Evolutionary conservation across 2,113 vertebrate species (phyloP).

Genomic region (Cebus imitator): DNA sequence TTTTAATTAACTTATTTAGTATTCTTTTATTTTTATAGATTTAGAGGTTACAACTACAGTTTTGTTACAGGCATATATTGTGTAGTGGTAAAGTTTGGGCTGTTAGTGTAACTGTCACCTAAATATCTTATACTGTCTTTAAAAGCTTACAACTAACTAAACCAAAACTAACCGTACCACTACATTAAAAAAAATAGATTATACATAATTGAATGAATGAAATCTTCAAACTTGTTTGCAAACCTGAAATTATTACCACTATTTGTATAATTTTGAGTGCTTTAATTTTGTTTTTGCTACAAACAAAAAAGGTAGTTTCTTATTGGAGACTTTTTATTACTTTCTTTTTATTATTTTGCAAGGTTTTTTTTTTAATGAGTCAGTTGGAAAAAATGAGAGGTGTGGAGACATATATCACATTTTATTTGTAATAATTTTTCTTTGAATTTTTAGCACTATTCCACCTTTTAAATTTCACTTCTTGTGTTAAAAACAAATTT

Average conservation of each 20-base stretch:
- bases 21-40: not conserved
- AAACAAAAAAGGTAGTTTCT: not conserved
- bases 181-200: not conserved
- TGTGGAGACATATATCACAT: conserved; percentile 52
- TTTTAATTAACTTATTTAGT: not conserved
- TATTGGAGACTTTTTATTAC: not conserved
- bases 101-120: not conserved
- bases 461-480: conserved; percentile 70
- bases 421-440: conserved; percentile 67
- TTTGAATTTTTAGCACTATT: conserved; percentile 73
- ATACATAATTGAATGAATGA: not conserved
- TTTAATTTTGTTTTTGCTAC: not conserved
- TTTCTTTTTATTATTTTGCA: conserved; percentile 4
- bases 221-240: not conserved
- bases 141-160: not conserved
- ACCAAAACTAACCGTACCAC: not conserved
- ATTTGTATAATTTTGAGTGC: not conserved
- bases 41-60: not conserved
- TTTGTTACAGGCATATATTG: not conserved
- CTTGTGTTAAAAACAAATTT: conserved; percentile 74
- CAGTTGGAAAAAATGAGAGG: not conserved
- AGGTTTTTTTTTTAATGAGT: not conserved
- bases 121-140: not conserved
- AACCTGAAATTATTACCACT: not conserved
- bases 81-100: not conserved